phyloP scores from a whole-genome alignment of 2,113 vertebrate species.

The Bufo bufo region DNA sequence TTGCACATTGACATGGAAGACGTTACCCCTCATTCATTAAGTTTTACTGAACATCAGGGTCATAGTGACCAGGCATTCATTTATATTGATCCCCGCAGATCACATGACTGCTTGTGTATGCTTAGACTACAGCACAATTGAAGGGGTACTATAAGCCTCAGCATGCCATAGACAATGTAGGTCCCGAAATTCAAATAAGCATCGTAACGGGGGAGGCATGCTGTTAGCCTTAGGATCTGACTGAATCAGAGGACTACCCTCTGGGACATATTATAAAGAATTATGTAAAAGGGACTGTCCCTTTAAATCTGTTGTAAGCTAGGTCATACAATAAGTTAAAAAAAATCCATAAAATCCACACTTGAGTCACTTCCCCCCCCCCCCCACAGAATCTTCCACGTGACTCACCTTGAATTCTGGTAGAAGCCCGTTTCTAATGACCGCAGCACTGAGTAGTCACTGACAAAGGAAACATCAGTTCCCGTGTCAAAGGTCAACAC shows the following conservation, averaged over 20 bases:
- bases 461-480: slow-evolving; percentile 7
- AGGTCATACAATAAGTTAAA: no score
- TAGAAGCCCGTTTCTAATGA: not conserved
- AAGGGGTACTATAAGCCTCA: not conserved
- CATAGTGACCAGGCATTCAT: not conserved
- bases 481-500: not conserved
- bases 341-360: no score
- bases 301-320: not conserved
- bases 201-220: no score
- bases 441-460: not conserved
- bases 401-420: not conserved
- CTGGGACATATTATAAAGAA: not conserved
- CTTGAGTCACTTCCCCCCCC: not conserved
- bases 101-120: not conserved
- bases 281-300: not conserved
- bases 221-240: no score
- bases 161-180: not conserved
- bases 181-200: no score
- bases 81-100: not conserved
- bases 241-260: no score
- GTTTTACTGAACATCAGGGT: not conserved
- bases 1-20: not conserved
- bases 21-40: not conserved
- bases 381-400: not conserved
- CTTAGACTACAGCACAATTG: not conserved